Conservation (phyloP, 2,888 invertebrate species). For the Andrena haemorrhoa region DNA sequence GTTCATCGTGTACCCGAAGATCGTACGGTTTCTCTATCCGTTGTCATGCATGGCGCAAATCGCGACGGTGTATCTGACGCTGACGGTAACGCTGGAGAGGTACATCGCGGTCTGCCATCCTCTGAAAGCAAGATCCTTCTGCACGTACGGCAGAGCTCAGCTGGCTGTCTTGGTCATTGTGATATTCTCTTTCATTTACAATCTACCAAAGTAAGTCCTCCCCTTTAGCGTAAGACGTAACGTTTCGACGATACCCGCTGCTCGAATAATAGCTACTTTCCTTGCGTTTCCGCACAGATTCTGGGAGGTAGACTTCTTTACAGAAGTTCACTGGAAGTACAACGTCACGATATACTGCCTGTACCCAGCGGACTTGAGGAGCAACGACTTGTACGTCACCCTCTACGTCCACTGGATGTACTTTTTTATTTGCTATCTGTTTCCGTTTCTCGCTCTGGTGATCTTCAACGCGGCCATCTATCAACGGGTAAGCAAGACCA, state of each 20-base stretch:
- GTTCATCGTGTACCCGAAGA: constrained; percentile 92
- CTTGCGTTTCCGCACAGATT: constrained; percentile 84
- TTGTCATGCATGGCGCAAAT: constrained; percentile 95
- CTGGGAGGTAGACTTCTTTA: constrained; percentile 88
- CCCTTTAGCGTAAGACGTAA: too few species aligned
- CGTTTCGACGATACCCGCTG: too few species aligned
- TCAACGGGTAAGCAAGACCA: constrained; percentile 88
- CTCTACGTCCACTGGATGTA: constrained; percentile 98
- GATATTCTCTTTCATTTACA: constrained; percentile 93
- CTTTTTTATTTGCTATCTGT: constrained; percentile 96
- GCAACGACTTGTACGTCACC: constrained; percentile 90
- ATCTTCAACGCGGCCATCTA: constrained; percentile 96
- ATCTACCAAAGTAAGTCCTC: constrained; percentile 88
- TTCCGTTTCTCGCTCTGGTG: constrained; percentile 95
- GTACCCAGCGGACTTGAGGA: constrained; percentile 89
- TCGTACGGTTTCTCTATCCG: constrained; percentile 93
- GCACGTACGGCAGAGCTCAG: constrained; percentile 94
- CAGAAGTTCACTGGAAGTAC: constrained; percentile 83
- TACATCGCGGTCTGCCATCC: constrained; percentile 98
- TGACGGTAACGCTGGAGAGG: constrained; percentile 96
- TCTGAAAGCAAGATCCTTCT: constrained; percentile 93
- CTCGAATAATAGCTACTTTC: too few species aligned
- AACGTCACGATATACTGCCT: constrained; percentile 90
- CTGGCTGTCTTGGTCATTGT: constrained; percentile 94
- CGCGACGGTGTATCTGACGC: constrained; percentile 96